phyloP scores from a whole-genome alignment of 2,888 invertebrate species.

The Lamellibrachia columna region DNA sequence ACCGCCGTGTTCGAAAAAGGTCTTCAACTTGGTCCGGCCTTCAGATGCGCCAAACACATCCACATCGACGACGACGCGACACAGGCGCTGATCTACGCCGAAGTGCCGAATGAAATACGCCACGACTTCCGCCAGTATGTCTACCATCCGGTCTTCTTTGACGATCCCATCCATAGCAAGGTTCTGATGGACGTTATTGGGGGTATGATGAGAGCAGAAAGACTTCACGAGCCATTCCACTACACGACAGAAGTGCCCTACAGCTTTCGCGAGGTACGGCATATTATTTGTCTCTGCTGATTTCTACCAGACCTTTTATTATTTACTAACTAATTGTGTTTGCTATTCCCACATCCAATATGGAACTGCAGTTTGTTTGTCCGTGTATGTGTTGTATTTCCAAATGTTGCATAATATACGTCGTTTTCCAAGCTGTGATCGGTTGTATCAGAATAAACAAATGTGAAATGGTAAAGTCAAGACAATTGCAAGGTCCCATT shows the following conservation, averaged over 20 bases:
- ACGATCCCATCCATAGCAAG: not conserved
- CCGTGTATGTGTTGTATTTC: too few species aligned
- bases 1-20: not conserved
- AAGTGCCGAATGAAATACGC: not conserved
- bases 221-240: not conserved
- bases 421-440: too few species aligned
- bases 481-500: too few species aligned
- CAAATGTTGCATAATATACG: too few species aligned
- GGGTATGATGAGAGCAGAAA: not conserved
- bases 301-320: too few species aligned
- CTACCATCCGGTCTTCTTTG: not conserved
- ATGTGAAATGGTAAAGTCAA: too few species aligned
- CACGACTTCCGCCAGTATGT: not conserved
- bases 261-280: not conserved
- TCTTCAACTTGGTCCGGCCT: not conserved
- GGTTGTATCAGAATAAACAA: too few species aligned
- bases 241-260: not conserved
- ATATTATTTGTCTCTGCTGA: too few species aligned
- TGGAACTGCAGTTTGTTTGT: too few species aligned
- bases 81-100: not conserved
- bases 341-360: too few species aligned
- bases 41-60: not conserved
- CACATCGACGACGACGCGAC: not conserved
- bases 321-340: too few species aligned
- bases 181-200: not conserved